Conservation (phyloP, 2,113 vertebrate species). For the Heptranchias perlo region DNA sequence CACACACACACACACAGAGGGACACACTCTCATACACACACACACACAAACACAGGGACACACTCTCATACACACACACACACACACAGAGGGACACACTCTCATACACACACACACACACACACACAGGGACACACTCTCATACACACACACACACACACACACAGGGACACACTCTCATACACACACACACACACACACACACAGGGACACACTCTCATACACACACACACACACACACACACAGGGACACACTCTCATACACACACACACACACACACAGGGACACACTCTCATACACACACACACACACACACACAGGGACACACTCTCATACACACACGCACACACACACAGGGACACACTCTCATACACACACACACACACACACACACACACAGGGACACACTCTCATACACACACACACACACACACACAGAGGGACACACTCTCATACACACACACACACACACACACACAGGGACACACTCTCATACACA, state of each 20-base stretch:
- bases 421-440: neutral
- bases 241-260: neutral
- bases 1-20: neutral
- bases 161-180: neutral
- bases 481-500: too few relatives aligned
- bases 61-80: too few relatives aligned
- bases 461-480: neutral
- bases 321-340: too few relatives aligned
- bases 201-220: too few relatives aligned
- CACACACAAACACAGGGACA: neutral
- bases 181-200: too few relatives aligned
- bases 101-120: neutral
- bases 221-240: too few relatives aligned
- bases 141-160: neutral
- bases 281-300: too few relatives aligned
- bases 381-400: neutral
- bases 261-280: neutral
- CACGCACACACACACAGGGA: neutral
- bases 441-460: too few relatives aligned
- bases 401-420: neutral
- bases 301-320: neutral
- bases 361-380: too few relatives aligned
- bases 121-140: too few relatives aligned
- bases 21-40: too few relatives aligned
- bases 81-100: neutral